phyloP scores from a whole-genome alignment of 2,888 invertebrate species.

The Tigriopus californicus region DNA sequence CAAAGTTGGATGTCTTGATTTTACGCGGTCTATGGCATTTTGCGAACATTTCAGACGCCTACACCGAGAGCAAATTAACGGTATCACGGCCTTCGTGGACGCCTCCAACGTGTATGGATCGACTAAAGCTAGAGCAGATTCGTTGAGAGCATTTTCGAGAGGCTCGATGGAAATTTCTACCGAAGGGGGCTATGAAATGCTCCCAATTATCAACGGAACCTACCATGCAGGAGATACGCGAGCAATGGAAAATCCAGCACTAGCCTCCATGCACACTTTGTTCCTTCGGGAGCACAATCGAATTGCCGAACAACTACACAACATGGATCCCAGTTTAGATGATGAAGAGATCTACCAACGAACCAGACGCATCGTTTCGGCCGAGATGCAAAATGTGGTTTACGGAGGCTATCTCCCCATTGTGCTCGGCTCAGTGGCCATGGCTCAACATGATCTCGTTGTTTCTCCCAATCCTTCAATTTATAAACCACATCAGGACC shows the following conservation, averaged over 20 bases:
- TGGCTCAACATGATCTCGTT: conserved; percentile 66
- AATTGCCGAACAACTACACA: conserved; percentile 51
- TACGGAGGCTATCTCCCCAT: conserved; percentile 77
- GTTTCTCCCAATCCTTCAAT: conserved; percentile 53
- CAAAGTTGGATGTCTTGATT: conserved; percentile 67
- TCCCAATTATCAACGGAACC: conserved; percentile 54
- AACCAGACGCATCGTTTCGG: conserved; percentile 51
- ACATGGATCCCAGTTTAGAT: conserved; percentile 71
- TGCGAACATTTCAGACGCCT: conserved; percentile 28
- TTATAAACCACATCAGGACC: conserved; percentile 70
- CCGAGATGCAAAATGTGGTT: conserved; percentile 54
- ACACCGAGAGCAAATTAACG: conserved; percentile 81
- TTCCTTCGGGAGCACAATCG: conserved; percentile 77
- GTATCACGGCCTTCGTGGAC: conserved; percentile 74
- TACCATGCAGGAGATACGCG: conserved; percentile 48
- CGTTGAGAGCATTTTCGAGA: conserved; percentile 49
- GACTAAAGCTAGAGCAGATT: conserved; percentile 53
- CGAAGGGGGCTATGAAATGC: conserved; percentile 50
- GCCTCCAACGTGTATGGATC: conserved; percentile 74
- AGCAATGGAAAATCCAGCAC: conserved; percentile 73
- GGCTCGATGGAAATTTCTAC: conserved; percentile 45
- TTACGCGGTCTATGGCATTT: conserved; percentile 72
- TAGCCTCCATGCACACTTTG: conserved; percentile 68
- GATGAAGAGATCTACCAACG: conserved; percentile 64
- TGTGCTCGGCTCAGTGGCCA: conserved; percentile 69